Base-by-base conservation (phyloP, 2,113 vertebrate genomes). In the Psittacara wagleri region DNA sequence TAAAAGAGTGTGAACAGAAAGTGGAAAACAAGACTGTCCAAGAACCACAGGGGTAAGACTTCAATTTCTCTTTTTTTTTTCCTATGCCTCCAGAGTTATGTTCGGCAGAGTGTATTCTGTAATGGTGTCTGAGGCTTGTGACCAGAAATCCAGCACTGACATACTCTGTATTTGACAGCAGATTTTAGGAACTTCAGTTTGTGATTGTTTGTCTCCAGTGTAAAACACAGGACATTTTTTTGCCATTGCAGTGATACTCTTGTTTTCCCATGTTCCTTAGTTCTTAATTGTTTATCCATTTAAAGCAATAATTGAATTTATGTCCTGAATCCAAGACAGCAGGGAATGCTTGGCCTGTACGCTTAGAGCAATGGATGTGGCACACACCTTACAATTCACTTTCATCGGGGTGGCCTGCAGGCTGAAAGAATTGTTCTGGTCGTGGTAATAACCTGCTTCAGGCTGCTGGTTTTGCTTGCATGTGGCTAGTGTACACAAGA, bases 1-100 rank as follows among this genome's bases (percentile, higher is more conserved):
- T 99, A 97, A 99, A 99, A 96, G 99, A 99, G 97, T 99, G 99
- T 96, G 99, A 99, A 98, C 99, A 99, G 96, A 99, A 99, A 98
- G 98, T 99, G 97, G 99, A 99, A 97, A 99, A 99, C 98, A 98
- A 99, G 98, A 98, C 98, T 22, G 99, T 99, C 96, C 98, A 99
- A 95, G 99, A 99, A 87, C 98, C 99, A 3, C 99, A 99, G 97
- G 99, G 99, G 99, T 99, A 98, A 99, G 97, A 77, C 41, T 41
- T 91, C 67, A 80, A 59, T 75, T 90, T 94, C 90, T 82, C 64
- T 39, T 81, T 90, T 79, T 72, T 52, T 24, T 54, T 62, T 68
- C 24, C 24, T 81, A 27, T 88, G 66, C 28, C 66, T 84, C 33
- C 62, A 63, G 37, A 64, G 11, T 41, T 20, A 14, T 23, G 48